phyloP scores from a whole-genome alignment of 2,113 vertebrate species.

The Hemibagrus wyckioides region DNA sequence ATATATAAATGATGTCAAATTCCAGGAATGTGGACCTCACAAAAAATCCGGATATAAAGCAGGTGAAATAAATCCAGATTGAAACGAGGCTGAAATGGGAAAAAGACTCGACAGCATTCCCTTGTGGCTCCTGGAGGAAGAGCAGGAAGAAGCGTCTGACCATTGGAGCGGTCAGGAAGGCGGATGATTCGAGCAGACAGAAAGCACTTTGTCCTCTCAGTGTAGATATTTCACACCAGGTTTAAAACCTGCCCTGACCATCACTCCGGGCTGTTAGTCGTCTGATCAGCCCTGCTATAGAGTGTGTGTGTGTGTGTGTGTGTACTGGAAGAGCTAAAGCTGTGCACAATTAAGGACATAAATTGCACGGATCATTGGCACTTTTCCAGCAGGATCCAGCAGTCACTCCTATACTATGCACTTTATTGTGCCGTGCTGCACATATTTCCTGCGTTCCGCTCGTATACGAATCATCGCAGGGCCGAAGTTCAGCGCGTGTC shows the following conservation, averaged over 20 bases:
- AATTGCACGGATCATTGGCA: conserved; percentile 45
- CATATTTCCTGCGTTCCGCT: background rate
- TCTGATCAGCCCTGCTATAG: conserved; percentile 35
- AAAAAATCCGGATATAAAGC: background rate
- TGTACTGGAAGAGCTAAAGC: conserved; percentile 13
- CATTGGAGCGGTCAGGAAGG: background rate
- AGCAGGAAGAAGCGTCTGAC: conserved; percentile 36
- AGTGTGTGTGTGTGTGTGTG: conserved; percentile 30
- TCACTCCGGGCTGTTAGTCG: conserved; percentile 34
- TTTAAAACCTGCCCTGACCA: conserved; percentile 48
- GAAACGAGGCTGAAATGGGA: conserved; percentile 22
- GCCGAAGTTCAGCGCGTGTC: background rate
- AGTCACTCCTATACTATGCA: conserved; percentile 16
- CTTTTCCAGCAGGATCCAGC: conserved; percentile 33
- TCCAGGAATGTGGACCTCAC: background rate
- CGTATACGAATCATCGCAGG: background rate
- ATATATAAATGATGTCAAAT: background rate
- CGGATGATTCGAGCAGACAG: conserved; percentile 50
- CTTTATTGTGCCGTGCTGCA: background rate
- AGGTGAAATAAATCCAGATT: conserved; percentile 18
- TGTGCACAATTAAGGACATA: conserved; percentile 50
- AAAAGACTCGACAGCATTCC: conserved; percentile 67
- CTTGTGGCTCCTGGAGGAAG: conserved; percentile 65
- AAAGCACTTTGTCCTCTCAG: conserved; percentile 48
- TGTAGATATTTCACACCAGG: conserved; percentile 48